Conservation (phyloP, 2,888 invertebrate genomes). For the Chesias legatella region DNA sequence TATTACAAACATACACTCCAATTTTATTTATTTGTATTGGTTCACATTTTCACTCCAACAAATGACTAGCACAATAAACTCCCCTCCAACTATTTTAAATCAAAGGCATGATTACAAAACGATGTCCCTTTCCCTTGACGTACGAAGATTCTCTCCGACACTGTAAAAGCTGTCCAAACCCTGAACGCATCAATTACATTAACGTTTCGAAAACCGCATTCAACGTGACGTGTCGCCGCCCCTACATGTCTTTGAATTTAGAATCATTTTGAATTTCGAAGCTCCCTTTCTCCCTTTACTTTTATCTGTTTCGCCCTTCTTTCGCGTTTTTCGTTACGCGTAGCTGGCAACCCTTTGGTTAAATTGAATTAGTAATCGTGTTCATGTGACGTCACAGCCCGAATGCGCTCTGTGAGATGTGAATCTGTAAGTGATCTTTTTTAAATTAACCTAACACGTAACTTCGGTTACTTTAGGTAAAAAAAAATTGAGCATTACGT, state of each 20-base stretch:
- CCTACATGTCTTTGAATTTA: constrained; percentile 67
- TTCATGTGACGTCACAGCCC: constrained; percentile 29
- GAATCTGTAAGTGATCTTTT: constrained; percentile 7
- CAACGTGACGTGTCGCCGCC: constrained; percentile 64
- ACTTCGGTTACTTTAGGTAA: neutral
- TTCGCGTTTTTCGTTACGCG: constrained; percentile 61
- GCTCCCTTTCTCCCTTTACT: constrained; percentile 22
- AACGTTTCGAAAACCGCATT: constrained; percentile 45
- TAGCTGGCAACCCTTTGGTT: constrained; percentile 71
- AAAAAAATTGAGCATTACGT: too few relatives aligned
- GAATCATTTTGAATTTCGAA: constrained; percentile 22
- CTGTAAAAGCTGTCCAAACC: constrained; percentile 51
- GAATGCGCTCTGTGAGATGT: constrained; percentile 9
- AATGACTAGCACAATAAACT: constrained; percentile 12
- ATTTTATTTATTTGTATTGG: too few relatives aligned
- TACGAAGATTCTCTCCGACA: constrained; percentile 34
- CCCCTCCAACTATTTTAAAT: constrained; percentile 9
- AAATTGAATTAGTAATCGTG: constrained; percentile 63
- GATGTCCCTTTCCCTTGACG: constrained; percentile 18
- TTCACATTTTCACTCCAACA: constrained; percentile 3
- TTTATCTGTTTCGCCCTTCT: constrained; percentile 30
- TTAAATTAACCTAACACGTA: neutral
- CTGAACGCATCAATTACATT: constrained; percentile 66
- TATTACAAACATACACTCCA: too few relatives aligned
- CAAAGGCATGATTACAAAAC: constrained; percentile 14